Evolutionary conservation across 1,140 invertebrate genomes (phyloP), one percentile per base, ranked within the genome.

Genomic region (Scaptomyza hsui): DNA sequence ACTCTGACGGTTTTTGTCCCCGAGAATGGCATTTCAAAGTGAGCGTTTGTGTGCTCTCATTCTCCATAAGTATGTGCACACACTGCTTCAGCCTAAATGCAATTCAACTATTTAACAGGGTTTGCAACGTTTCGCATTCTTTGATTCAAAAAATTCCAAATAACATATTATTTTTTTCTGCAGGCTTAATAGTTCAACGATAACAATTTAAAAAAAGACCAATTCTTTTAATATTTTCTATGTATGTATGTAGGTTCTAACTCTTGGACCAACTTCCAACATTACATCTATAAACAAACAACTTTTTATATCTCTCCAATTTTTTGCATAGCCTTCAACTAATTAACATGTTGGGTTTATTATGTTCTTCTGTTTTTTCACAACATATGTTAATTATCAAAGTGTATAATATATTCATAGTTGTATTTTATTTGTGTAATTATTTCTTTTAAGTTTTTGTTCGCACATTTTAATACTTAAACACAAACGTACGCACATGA

Each of bases 1-100:
- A 82, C 75, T 78, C 72, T 82, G 82, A 88, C 78, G 83, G 78
- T 72, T 82, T 88, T 76, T 68, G 72, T 86, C 63, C 78, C 64
- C 72, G 53, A 71, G 55, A 86, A 80, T 63, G 70, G 59, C 70
- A 68, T 62, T 86, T 56, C 37, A 68, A 77, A 82, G 60, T 61
- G 61, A 41, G 24, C 29, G 26, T 45, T 45, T 41, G n/a, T 49
- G 16, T 24, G 18, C 26, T 19, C 61, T 18, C 32, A 47, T 41
- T 68, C 56, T 68, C 10, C 16, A 44, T 39, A 39, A 32, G 56
- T 41, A 52, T 51, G 55, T 41, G 13, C 29, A 69, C 19, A 69
- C 57, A 19, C 64, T 68, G n/a, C n/a, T 12, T 16, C 37, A 15
- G 12, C 16, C 29, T 32, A 3, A 13, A 42, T 49, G 56, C 24